Conservation (phyloP, 1,140 invertebrate species). For the Eupristina koningsbergeri region DNA sequence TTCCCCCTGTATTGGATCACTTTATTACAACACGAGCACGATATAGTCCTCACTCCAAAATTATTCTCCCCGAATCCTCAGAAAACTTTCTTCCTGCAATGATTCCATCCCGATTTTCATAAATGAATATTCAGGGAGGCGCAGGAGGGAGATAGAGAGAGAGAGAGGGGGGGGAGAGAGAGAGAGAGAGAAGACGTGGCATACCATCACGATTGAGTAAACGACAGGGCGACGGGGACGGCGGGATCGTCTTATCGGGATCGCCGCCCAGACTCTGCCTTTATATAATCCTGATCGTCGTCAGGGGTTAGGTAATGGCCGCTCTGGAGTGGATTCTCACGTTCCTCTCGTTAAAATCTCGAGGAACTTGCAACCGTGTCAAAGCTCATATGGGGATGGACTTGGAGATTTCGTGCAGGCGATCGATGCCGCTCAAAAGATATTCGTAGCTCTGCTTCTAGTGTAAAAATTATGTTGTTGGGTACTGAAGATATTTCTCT, state of each 20-base stretch:
- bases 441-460: no score
- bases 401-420: background rate
- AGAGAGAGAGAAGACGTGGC: background rate
- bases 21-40: background rate
- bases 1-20: background rate
- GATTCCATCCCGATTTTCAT: constrained; percentile 9
- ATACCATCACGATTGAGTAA: constrained; percentile 30
- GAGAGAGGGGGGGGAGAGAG: no score
- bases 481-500: no score
- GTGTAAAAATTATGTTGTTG: no score
- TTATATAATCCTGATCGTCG: constrained; percentile 38
- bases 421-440: no score
- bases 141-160: background rate
- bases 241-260: constrained; percentile 34
- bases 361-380: background rate
- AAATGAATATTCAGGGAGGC: constrained; percentile 9
- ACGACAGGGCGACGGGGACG: constrained; percentile 31
- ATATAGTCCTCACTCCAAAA: background rate
- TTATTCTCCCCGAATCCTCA: background rate
- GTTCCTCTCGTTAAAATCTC: constrained; percentile 27
- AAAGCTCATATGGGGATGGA: background rate
- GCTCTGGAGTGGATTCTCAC: constrained; percentile 28
- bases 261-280: constrained; percentile 2
- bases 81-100: background rate
- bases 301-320: constrained; percentile 20